Evolutionary conservation across 1,140 invertebrate genomes (phyloP), one percentile per base, ranked within the genome.

Genomic region (Drosophila paulistorum): DNA sequence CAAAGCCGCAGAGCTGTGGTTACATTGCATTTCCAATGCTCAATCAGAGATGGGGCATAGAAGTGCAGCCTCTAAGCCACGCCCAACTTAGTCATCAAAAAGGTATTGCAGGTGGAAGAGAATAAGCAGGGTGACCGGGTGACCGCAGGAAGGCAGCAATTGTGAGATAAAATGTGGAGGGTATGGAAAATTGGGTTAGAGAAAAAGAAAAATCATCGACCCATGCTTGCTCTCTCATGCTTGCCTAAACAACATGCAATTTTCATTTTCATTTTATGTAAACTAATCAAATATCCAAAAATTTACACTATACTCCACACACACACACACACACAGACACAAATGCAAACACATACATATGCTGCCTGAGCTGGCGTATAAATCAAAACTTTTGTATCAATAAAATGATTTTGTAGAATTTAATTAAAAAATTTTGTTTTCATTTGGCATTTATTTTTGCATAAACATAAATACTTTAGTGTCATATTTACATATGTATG

Each of bases 1-100:
- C 82, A 78, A 83, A 90, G 71, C 87, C 87, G 65, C 87, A 90
- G 79, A 86, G 79, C 74, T 90, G 87, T 69, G 87, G 87, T 80
- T 73, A 68, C 63, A 73, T 81, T 89, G 66, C 84, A 83, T 86
- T 89, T 69, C 73, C 69, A 77, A 89, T 83, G 73, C 79, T 77
- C 75, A 90, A 90, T 89, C 84, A 89, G 67, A 84, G 37, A 89
- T 51, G 17, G 74, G 75, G 64, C 59, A 74, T 68, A 65, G 57
- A 71, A 69, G 66, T 71, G 62, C 35, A 37, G 35, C 30, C 59
- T 55, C 79, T 74, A 65, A 74, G 51, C 66, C 73, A 35, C 45
- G 14, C 45, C 45, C 45, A 51, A 51, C 30, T 58, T 42, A 39
- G 62, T 66, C 73, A 61, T 59, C 33, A 39, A 59, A 59, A 37